Conservation (phyloP, 2,888 invertebrate genomes). For the Chironomus riparius region DNA sequence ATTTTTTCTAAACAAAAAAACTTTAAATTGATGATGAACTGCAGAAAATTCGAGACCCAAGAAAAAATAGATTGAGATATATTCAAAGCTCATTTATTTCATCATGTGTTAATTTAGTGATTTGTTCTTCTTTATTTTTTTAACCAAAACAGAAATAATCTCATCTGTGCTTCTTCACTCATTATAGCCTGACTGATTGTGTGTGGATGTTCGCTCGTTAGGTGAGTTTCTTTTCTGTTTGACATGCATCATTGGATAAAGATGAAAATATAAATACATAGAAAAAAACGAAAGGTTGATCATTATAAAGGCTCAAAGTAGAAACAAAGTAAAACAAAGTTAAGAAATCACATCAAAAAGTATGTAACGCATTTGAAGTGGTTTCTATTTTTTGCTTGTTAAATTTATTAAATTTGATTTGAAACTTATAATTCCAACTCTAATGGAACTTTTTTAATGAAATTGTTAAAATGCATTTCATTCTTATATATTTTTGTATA, state of each 20-base stretch:
- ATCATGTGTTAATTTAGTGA: slow-evolving; percentile 24
- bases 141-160: not conserved
- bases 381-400: too few species aligned
- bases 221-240: not conserved
- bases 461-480: too few species aligned
- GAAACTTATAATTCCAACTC: too few species aligned
- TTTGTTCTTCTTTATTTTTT: not conserved
- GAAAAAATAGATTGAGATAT: slow-evolving; percentile 11
- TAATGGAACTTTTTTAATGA: too few species aligned
- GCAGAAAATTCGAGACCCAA: not conserved
- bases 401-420: too few species aligned
- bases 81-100: slow-evolving; percentile 2
- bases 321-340: too few species aligned
- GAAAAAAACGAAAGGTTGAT: too few species aligned
- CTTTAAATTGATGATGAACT: not conserved
- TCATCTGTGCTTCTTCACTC: not conserved
- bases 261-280: not conserved
- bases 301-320: too few species aligned
- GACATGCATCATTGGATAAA: slow-evolving; percentile 16
- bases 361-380: not conserved
- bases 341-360: too few species aligned
- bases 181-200: too few species aligned
- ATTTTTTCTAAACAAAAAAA: not conserved
- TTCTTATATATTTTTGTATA: too few species aligned
- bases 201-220: not conserved